phyloP scores from a whole-genome alignment of 1,140 invertebrate species.

The Drosophila murphyi region DNA sequence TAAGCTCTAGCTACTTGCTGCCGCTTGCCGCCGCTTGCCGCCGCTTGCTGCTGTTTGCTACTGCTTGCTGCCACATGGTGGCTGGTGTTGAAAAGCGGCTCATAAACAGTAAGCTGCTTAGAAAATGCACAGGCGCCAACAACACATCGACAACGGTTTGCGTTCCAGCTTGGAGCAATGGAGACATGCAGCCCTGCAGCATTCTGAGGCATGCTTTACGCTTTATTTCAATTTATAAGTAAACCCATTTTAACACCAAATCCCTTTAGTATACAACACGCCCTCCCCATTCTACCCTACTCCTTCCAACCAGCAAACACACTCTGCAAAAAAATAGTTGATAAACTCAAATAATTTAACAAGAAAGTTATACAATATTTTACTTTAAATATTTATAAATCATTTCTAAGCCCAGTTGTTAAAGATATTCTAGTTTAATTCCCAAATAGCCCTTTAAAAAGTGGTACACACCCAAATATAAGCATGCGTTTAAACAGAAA shows the following conservation, averaged over 20 bases:
- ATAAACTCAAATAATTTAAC: too few species aligned
- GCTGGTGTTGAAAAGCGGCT: slow-evolving; percentile 67
- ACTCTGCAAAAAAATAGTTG: too few species aligned
- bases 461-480: too few species aligned
- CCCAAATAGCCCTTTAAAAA: too few species aligned
- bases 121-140: slow-evolving; percentile 60
- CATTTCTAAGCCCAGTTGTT: too few species aligned
- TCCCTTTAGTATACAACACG: slow-evolving; percentile 55
- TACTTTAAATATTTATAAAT: too few species aligned
- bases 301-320: background rate
- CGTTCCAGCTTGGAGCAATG: background rate
- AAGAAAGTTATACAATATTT: too few species aligned
- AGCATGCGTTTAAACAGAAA: too few species aligned
- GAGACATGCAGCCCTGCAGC: slow-evolving; percentile 31
- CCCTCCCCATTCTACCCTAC: background rate
- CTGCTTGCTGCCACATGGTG: slow-evolving; percentile 5
- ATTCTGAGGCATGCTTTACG: slow-evolving; percentile 58
- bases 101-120: slow-evolving; percentile 80
- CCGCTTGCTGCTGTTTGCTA: slow-evolving; percentile 21
- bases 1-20: slow-evolving; percentile 31
- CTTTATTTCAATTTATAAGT: slow-evolving; percentile 76
- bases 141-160: slow-evolving; percentile 49
- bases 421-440: too few species aligned
- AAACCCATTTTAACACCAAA: slow-evolving; percentile 62
- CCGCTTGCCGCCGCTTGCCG: slow-evolving; percentile 13